Evolutionary conservation across 2,113 vertebrate species (phyloP).

Genomic region (Tenebrosternarchus preto): DNA sequence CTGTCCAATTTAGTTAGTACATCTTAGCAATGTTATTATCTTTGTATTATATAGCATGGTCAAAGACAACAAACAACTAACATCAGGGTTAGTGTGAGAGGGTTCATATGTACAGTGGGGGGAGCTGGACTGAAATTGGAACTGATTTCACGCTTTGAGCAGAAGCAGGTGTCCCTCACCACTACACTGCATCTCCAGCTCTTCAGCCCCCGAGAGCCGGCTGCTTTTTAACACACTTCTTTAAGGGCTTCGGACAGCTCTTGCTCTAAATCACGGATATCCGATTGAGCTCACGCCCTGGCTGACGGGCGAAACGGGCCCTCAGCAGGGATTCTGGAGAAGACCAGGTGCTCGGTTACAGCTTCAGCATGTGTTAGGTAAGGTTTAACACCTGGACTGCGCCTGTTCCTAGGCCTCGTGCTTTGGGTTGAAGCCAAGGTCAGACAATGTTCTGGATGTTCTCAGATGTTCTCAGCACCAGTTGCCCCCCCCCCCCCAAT

Average conservation of each 20-base stretch:
- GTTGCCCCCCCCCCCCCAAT: too few species aligned
- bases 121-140: neutral
- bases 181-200: neutral
- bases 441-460: constrained; percentile 1
- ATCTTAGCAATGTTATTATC: too few species aligned
- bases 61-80: too few species aligned
- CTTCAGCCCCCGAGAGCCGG: neutral
- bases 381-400: constrained; percentile 28
- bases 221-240: constrained; percentile 27
- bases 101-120: neutral
- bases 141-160: constrained; percentile 40
- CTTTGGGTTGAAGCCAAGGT: constrained; percentile 1
- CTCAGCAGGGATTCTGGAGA: neutral
- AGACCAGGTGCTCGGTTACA: constrained; percentile 14
- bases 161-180: constrained; percentile 40
- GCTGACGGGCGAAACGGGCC: neutral
- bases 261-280: constrained; percentile 12
- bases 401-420: neutral
- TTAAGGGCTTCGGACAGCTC: constrained; percentile 33
- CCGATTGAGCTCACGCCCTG: neutral
- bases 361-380: neutral
- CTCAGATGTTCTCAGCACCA: neutral
- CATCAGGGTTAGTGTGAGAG: neutral
- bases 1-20: too few species aligned
- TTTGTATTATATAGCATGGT: too few species aligned